Conservation (phyloP, 2,113 vertebrate species). For the zebrafish (Danio rerio) region DNA sequence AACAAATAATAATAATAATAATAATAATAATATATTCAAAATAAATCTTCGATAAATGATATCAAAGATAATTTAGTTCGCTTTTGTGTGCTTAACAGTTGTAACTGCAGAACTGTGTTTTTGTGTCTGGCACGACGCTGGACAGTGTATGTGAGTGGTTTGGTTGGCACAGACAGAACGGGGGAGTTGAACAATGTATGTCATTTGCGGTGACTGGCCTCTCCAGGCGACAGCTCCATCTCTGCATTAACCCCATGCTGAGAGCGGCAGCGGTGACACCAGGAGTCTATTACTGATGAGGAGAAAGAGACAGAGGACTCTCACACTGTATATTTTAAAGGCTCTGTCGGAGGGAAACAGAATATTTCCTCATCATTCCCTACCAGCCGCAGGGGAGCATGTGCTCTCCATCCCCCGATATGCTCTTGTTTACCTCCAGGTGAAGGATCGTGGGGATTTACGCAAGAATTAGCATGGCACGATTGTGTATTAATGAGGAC, state of each 20-base stretch:
- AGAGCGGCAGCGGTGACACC: slow-evolving; percentile 64
- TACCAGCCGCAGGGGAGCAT: slow-evolving; percentile 31
- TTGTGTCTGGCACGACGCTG: background rate
- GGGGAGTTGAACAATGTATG: slow-evolving; percentile 20
- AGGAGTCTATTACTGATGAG: slow-evolving; percentile 69
- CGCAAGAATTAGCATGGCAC: slow-evolving; percentile 26
- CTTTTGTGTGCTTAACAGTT: background rate
- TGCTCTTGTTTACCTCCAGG: slow-evolving; percentile 24
- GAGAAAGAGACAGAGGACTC: slow-evolving; percentile 34
- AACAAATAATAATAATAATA: no score
- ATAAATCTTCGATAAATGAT: background rate
- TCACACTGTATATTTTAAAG: slow-evolving; percentile 56
- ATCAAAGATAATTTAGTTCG: background rate
- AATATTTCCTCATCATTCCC: slow-evolving; percentile 26
- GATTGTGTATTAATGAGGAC: slow-evolving; percentile 14
- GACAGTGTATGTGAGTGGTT: slow-evolving; percentile 35
- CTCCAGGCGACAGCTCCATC: slow-evolving; percentile 62
- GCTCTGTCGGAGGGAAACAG: slow-evolving; percentile 30
- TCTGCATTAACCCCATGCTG: slow-evolving; percentile 74
- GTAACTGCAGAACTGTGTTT: background rate
- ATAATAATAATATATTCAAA: no score
- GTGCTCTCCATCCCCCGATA: slow-evolving; percentile 19
- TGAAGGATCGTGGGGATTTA: slow-evolving; percentile 42
- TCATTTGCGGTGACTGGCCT: slow-evolving; percentile 54
- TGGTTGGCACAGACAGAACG: slow-evolving; percentile 17